phyloP scores from a whole-genome alignment of 2,113 vertebrate species.

The Paraplagusia blochii region DNA sequence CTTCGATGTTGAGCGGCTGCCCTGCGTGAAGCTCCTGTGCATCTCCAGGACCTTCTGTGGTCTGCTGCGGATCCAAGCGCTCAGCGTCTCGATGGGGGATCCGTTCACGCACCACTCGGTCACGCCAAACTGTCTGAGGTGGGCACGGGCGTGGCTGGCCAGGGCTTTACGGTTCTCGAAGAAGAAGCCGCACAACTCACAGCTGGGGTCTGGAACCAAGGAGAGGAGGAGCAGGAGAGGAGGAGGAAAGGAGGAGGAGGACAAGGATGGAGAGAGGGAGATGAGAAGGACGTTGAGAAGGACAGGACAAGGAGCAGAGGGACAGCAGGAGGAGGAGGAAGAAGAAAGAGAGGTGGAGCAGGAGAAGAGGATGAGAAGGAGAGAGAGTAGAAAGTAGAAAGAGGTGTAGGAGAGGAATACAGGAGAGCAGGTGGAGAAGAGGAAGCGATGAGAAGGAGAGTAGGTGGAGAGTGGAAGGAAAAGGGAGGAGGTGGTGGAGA shows the following conservation, averaged over 20 bases:
- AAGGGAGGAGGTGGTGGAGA: too few species aligned
- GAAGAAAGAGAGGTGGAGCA: too few species aligned
- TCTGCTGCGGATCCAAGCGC: conserved; percentile 94
- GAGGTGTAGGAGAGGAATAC: not conserved
- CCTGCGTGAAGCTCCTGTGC: conserved; percentile 91
- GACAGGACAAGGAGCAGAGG: too few species aligned
- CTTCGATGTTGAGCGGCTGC: conserved; percentile 83
- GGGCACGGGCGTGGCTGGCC: conserved; percentile 91
- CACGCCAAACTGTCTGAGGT: conserved; percentile 94
- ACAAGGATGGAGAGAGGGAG: too few species aligned
- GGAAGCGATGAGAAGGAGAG: too few species aligned
- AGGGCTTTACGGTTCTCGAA: conserved; percentile 95
- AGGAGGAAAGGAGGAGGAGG: too few species aligned
- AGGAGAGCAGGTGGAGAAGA: not conserved
- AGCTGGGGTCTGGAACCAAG: conserved; percentile 86
- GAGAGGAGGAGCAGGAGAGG: too few species aligned
- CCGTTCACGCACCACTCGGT: conserved; percentile 97
- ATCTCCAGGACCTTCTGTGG: conserved; percentile 90
- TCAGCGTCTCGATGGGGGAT: conserved; percentile 94
- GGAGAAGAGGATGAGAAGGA: too few species aligned
- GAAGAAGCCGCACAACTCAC: conserved; percentile 93
- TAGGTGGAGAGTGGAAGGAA: too few species aligned
- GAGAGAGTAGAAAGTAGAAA: too few species aligned
- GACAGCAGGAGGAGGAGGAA: too few species aligned
- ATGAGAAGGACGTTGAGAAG: too few species aligned